Conservation (phyloP, 2,113 vertebrate genomes). For the Naja naja region DNA sequence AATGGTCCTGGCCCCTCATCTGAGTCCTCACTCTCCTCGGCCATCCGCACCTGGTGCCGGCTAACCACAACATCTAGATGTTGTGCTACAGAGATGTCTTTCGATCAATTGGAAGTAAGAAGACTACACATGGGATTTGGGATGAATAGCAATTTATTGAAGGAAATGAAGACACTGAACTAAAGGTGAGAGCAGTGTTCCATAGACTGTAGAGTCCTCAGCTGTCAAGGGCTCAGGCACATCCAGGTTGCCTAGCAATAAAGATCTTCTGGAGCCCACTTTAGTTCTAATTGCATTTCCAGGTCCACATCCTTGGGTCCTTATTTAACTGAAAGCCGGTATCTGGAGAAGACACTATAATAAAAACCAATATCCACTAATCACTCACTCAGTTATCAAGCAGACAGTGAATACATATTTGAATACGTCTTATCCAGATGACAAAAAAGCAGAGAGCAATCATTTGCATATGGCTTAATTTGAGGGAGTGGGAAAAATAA, state of each 20-base stretch:
- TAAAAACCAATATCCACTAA: not conserved
- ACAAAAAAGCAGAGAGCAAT: slow-evolving; percentile 22
- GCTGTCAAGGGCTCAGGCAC: not conserved
- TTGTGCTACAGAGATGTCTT: not conserved
- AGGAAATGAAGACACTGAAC: not conserved
- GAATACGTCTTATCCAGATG: slow-evolving; percentile 8
- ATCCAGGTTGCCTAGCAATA: not conserved
- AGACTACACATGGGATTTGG: not conserved
- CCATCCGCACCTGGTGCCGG: too few relatives aligned
- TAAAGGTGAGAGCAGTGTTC: not conserved
- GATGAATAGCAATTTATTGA: not conserved
- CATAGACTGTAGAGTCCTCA: not conserved
- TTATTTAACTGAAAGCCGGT: not conserved
- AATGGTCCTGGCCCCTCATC: too few relatives aligned
- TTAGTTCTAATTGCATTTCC: not conserved
- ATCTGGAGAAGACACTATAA: not conserved
- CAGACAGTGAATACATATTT: not conserved
- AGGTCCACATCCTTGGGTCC: not conserved
- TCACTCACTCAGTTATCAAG: not conserved
- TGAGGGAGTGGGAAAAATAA: slow-evolving; percentile 27
- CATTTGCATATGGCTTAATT: not conserved
- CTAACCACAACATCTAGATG: not conserved
- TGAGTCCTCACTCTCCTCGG: too few relatives aligned
- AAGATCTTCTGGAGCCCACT: not conserved
- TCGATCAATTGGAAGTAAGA: not conserved